These are phyloP conservation scores for Conchocele bisecta DNA, from an alignment of 2,888 invertebrate genomes.

Conservation along the genomic window DNA sequence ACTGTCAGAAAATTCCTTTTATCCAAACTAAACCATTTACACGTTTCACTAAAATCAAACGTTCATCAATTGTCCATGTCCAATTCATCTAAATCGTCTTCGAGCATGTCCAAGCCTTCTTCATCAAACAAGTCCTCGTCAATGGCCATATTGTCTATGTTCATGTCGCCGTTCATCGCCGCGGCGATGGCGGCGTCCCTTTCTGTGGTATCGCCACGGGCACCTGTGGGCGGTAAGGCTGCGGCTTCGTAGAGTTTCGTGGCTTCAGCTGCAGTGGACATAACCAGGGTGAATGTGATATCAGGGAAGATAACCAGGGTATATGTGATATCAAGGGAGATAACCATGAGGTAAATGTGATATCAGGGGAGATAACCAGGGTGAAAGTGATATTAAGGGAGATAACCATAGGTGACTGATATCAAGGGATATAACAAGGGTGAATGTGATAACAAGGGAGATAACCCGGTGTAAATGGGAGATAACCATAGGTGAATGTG, in stretches of 20 bases:
- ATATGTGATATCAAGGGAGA: not conserved
- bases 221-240: conserved; percentile 63
- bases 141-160: conserved; percentile 76
- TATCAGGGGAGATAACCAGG: not conserved
- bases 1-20: no score
- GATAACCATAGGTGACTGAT: no score
- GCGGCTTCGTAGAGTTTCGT: conserved; percentile 76
- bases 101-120: conserved; percentile 81
- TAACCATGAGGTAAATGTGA: not conserved
- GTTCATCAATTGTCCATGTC: conserved; percentile 71
- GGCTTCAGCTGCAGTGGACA: conserved; percentile 63
- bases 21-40: no score
- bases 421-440: no score
- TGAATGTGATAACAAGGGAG: no score
- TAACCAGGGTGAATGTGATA: not conserved
- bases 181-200: conserved; percentile 75
- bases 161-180: conserved; percentile 70
- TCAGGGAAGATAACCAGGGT: not conserved
- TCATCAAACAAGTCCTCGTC: conserved; percentile 82
- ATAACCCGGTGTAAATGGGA: no score
- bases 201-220: conserved; percentile 47
- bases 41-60: no score
- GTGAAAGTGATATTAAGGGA: no score
- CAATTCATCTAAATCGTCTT: conserved; percentile 81
- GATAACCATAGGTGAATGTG: no score